Evolutionary conservation across 2,888 invertebrate genomes (phyloP).

Genomic region (Clistopyga incitator): DNA sequence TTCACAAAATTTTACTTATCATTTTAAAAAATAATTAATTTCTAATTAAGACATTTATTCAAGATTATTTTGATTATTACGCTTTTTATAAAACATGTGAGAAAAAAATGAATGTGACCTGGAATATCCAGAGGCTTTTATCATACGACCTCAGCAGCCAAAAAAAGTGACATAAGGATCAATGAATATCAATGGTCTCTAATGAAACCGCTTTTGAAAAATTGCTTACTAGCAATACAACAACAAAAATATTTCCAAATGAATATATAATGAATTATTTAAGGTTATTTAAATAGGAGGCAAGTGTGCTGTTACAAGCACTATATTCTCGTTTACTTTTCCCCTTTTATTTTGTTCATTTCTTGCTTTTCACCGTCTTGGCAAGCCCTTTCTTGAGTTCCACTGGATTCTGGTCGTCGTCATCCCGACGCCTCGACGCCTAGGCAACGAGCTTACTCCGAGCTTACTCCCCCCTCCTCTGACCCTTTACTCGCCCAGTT

Average conservation of each 20-base stretch:
- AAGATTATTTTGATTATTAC: no score
- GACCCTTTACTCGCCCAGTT: conserved; percentile 61
- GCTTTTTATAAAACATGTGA: no score
- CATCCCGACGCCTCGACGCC: conserved; percentile 46
- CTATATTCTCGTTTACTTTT: conserved; percentile 31
- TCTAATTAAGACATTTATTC: no score
- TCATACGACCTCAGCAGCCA: no score
- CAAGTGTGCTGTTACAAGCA: not conserved
- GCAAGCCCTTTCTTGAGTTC: conserved; percentile 43
- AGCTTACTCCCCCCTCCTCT: conserved; percentile 18
- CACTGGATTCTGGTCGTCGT: conserved; percentile 52
- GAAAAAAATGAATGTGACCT: no score
- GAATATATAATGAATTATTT: not conserved
- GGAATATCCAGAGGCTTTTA: no score
- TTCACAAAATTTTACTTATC: no score
- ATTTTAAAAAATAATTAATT: no score
- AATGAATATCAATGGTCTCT: no score
- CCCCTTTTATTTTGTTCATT: conserved; percentile 37
- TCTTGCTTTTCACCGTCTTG: conserved; percentile 9
- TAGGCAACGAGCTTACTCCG: conserved; percentile 48
- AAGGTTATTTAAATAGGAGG: not conserved
- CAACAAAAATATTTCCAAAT: not conserved
- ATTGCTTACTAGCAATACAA: not conserved
- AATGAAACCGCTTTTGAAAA: not conserved
- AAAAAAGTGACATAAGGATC: no score